phyloP scores from a whole-genome alignment of 2,797 vertebrate genomes.

The Falco berigora region DNA sequence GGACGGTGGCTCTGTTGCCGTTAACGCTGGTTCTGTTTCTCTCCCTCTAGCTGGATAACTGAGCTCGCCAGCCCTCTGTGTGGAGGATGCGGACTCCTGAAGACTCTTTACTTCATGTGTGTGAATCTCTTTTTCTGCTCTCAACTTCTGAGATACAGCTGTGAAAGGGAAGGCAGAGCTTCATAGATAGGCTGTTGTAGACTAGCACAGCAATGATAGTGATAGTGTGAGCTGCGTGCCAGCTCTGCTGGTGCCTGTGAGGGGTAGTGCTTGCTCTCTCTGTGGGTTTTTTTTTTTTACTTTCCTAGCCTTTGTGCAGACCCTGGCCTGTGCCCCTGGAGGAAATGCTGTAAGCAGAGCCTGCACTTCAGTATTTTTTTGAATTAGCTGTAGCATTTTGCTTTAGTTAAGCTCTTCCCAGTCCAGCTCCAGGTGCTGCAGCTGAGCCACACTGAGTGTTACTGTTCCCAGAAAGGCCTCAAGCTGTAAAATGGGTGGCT shows the following conservation, averaged over 20 bases:
- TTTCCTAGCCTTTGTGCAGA: neutral
- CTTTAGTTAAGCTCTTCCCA: neutral
- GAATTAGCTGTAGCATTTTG: neutral
- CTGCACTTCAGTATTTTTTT: neutral
- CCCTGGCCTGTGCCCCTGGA: neutral
- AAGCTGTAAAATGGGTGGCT: neutral
- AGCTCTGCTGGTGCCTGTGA: neutral
- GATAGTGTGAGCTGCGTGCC: neutral
- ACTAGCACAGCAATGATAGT: neutral
- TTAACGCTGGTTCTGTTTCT: neutral
- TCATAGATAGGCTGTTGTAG: slow-evolving; percentile 7
- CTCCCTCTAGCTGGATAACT: neutral
- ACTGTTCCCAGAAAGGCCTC: neutral
- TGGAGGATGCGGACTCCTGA: fast-evolving
- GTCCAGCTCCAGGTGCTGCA: neutral
- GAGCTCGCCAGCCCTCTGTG: neutral
- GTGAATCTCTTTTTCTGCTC: neutral
- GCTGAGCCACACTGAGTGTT: neutral
- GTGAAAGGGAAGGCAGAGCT: neutral
- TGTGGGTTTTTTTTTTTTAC: neutral
- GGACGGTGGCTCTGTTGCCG: neutral
- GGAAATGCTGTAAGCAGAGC: neutral
- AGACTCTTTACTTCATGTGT: neutral
- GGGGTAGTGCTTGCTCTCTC: neutral
- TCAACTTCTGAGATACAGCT: neutral